These are phyloP conservation scores for Labrus mixtus DNA, from an alignment of 2,113 vertebrate genomes.

Conservation along the genomic window DNA sequence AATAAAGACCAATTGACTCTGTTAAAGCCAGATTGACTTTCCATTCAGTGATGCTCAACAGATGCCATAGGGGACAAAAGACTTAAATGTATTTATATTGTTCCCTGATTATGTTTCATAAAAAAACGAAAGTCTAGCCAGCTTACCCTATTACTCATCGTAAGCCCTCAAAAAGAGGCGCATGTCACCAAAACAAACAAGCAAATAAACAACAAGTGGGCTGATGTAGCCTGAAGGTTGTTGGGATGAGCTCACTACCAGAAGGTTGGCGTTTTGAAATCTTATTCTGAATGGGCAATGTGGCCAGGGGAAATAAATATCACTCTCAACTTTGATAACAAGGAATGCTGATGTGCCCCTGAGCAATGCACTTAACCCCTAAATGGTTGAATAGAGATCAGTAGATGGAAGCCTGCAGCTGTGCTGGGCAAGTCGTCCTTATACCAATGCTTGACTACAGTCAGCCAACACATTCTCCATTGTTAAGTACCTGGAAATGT, in stretches of 20 bases:
- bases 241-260: slow-evolving; percentile 43
- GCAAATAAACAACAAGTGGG: slow-evolving; percentile 67
- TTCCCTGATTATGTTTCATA: slow-evolving; percentile 57
- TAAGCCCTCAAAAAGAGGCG: slow-evolving; percentile 60
- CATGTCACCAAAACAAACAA: slow-evolving; percentile 67
- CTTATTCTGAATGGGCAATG: slow-evolving; percentile 48
- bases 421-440: neutral
- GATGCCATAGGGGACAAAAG: slow-evolving; percentile 62
- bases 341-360: slow-evolving; percentile 32
- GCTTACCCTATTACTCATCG: slow-evolving; percentile 60
- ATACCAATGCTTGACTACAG: neutral
- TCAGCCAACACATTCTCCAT: neutral
- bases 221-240: slow-evolving; percentile 65
- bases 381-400: slow-evolving; percentile 27
- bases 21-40: slow-evolving; percentile 61
- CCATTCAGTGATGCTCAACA: slow-evolving; percentile 50
- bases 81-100: slow-evolving; percentile 59
- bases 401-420: slow-evolving; percentile 19
- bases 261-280: slow-evolving; percentile 50
- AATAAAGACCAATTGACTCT: slow-evolving; percentile 25
- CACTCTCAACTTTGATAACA: slow-evolving; percentile 28
- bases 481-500: slow-evolving; percentile 1
- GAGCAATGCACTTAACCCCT: slow-evolving; percentile 26
- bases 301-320: slow-evolving; percentile 12
- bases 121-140: slow-evolving; percentile 46